These are phyloP conservation scores for Solea senegalensis DNA, from an alignment of 2,113 vertebrate species.

Conservation along the genomic window DNA sequence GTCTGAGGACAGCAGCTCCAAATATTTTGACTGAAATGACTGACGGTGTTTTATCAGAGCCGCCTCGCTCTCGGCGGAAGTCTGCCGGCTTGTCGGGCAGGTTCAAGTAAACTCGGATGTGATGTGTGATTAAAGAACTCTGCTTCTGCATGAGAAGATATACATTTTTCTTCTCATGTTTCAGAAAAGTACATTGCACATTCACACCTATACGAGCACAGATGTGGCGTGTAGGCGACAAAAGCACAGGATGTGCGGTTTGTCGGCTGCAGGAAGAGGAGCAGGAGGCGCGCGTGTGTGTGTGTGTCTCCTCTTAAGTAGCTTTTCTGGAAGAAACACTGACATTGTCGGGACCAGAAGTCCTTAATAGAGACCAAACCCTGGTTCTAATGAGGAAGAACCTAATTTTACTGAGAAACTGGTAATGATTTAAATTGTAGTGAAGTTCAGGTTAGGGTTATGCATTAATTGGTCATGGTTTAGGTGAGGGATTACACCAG, in stretches of 20 bases:
- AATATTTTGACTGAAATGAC: conserved; percentile 56
- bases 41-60: conserved; percentile 33
- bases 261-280: conserved; percentile 72
- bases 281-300: conserved; percentile 53
- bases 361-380: no score
- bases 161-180: neutral
- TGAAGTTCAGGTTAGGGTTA: no score
- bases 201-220: conserved; percentile 49
- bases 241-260: conserved; percentile 78
- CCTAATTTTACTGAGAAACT: no score
- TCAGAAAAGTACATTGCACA: conserved; percentile 29
- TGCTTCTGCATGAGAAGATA: conserved; percentile 16
- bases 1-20: conserved; percentile 27
- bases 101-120: conserved; percentile 35
- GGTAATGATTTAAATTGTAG: no score
- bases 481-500: no score
- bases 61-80: conserved; percentile 31
- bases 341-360: no score
- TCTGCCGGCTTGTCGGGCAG: neutral
- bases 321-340: no score
- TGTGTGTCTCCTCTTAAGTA: neutral
- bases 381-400: no score
- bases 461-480: no score
- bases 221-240: conserved; percentile 65
- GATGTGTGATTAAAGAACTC: conserved; percentile 32